Evolutionary conservation across 2,888 invertebrate genomes (phyloP).

Genomic region (Danaus chrysippus): DNA sequence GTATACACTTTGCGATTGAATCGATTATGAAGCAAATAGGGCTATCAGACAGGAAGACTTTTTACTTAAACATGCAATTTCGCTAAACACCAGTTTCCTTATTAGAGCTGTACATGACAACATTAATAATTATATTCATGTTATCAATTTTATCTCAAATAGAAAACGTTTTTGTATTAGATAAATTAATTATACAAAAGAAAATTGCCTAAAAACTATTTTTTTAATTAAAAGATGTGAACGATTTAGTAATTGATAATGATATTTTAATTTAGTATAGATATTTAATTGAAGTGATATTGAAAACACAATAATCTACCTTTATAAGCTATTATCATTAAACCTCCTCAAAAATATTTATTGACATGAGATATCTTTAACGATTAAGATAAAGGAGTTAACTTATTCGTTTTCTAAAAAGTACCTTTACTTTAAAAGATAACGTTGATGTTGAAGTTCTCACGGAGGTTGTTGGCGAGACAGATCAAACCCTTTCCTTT

Average conservation of each 20-base stretch:
- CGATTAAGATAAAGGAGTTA: constrained; percentile 2
- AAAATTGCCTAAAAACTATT: no score
- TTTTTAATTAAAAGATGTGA: no score
- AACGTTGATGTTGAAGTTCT: constrained; percentile 7
- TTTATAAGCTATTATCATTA: constrained; percentile 25
- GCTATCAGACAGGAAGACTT: constrained; percentile 40
- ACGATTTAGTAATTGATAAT: no score
- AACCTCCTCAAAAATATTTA: constrained; percentile 13
- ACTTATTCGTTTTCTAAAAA: neutral
- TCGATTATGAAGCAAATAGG: constrained; percentile 53
- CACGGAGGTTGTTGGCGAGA: constrained; percentile 24
- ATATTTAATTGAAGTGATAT: no score
- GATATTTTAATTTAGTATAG: no score
- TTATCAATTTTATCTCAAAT: constrained; percentile 49
- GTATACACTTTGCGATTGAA: constrained; percentile 59
- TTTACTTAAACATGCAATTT: constrained; percentile 60
- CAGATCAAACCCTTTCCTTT: constrained; percentile 27
- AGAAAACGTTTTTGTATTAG: constrained; percentile 2
- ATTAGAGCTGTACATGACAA: constrained; percentile 7
- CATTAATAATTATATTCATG: constrained; percentile 34
- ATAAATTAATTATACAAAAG: no score
- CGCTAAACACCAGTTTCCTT: constrained; percentile 20
- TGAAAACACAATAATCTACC: no score
- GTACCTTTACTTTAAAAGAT: constrained; percentile 10
- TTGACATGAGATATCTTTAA: neutral